Evolutionary conservation across 2,113 vertebrate species (phyloP), one percentile per base, ranked within the genome.

Genomic region (Toxotes chatareus): DNA sequence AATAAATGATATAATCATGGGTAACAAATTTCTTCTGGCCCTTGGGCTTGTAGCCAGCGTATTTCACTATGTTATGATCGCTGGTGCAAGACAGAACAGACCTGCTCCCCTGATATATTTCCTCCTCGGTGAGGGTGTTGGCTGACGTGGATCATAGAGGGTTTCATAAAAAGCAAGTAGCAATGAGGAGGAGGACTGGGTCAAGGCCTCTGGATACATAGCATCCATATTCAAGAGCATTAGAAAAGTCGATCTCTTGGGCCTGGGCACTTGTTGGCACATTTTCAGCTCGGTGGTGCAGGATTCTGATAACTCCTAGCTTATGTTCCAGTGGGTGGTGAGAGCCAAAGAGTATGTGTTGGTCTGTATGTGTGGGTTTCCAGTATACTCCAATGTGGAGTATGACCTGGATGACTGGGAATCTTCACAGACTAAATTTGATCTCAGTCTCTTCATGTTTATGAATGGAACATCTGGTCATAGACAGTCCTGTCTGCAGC

Each of bases 1-100:
- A 72, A 91, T 87, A 84, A 79, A 90, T 85, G 69, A 86, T 85
- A 89, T 72, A 63, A 88, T 88, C 80, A 82, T 21, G 31, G 75
- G 76, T 68, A 86, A 81, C 67, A 82, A 64, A 76, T 79, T 23
- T 40, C 44, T 57, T 44, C 60, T 59, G 72, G 66, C 74, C 63
- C 49, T 67, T 61, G 57, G 84, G 87, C 63, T 32, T 5, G 46
- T 46, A 76, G 82, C 65, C 80, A 47, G 40, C 8, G 44, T 74
- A 66, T 89, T 79, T 86, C 42, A 76, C 53, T 27, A 73, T 55
- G 82, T 82, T 87, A 46, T 85, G 83, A 76, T 84, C 55, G 31
- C 71, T 70, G 84, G 73, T 47, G 61, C 51, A 17, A 49, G 70
- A 53, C 51, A 56, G 65, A 67, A 8, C 23, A 78, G 60, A 71